Evolutionary conservation across 2,888 invertebrate genomes (phyloP).

Genomic region (Watsonalla cultraria): DNA sequence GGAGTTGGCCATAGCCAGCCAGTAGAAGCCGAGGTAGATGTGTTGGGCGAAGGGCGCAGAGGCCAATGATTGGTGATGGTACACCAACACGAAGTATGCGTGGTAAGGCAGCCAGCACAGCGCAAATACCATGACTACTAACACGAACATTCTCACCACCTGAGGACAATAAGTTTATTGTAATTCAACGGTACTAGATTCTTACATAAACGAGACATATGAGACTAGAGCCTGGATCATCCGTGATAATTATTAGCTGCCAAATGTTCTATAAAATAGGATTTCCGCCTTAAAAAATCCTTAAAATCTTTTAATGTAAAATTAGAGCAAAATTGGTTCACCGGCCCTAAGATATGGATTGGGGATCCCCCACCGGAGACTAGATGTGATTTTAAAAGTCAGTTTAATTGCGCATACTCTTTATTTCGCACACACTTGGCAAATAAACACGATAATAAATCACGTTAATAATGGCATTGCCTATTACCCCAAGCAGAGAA

Average conservation of each 20-base stretch:
- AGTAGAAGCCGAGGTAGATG: constrained; percentile 90
- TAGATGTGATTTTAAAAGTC: too few species aligned
- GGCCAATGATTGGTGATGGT: constrained; percentile 80
- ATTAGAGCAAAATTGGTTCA: too few species aligned
- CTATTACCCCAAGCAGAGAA: too few species aligned
- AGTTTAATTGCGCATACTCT: too few species aligned
- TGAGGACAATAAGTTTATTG: constrained; percentile 41
- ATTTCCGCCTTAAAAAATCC: too few species aligned
- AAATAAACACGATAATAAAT: too few species aligned
- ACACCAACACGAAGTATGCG: constrained; percentile 88
- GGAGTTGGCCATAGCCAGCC: constrained; percentile 95
- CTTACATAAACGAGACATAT: too few species aligned
- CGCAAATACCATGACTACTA: constrained; percentile 90
- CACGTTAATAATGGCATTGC: too few species aligned
- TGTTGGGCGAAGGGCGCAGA: constrained; percentile 87
- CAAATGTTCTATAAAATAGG: neutral
- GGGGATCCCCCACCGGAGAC: too few species aligned
- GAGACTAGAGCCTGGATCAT: neutral
- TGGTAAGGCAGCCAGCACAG: constrained; percentile 95
- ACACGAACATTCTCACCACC: constrained; percentile 94
- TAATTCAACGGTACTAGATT: neutral
- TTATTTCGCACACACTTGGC: too few species aligned
- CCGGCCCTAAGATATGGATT: too few species aligned
- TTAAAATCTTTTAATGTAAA: too few species aligned
- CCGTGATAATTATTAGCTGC: neutral